Percentiles rank a stretch among this genome's conserved stretches.
Evolutionary conservation across 2,113 vertebrate genomes (phyloP).

Genomic region (Hippocampus comes): DNA sequence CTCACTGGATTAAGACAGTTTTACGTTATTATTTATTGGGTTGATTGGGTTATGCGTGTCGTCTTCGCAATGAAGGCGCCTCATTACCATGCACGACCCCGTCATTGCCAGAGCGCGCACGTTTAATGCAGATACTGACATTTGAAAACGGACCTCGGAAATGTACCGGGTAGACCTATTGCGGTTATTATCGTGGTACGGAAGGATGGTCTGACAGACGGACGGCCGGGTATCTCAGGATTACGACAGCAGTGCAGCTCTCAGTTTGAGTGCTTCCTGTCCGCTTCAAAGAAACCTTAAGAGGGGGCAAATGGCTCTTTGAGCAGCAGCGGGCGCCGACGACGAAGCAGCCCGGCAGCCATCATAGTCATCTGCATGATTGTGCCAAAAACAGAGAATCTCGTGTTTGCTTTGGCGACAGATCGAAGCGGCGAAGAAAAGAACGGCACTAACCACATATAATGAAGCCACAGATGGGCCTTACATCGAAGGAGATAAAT

Average conservation of each 20-base stretch:
- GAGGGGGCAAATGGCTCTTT: slow-evolving; percentile 57
- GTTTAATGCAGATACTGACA: background rate
- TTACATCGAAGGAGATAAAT: slow-evolving; percentile 44
- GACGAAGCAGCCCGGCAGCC: slow-evolving; percentile 60
- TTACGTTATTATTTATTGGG: too few species aligned
- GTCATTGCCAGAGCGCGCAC: too few species aligned
- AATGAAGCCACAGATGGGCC: slow-evolving; percentile 70
- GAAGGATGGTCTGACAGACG: background rate
- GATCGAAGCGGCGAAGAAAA: slow-evolving; percentile 71
- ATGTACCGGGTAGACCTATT: background rate
- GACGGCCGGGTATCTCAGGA: slow-evolving; percentile 32
- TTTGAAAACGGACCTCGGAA: background rate
- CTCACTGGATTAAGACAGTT: too few species aligned
- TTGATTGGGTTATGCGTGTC: too few species aligned
- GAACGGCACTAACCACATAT: slow-evolving; percentile 70
- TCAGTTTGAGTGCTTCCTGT: slow-evolving; percentile 52
- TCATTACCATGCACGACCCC: too few species aligned
- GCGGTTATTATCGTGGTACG: background rate
- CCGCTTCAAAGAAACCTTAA: slow-evolving; percentile 70
- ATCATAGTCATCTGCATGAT: slow-evolving; percentile 63
- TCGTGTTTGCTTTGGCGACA: slow-evolving; percentile 73
- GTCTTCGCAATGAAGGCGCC: too few species aligned
- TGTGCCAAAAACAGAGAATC: slow-evolving; percentile 64
- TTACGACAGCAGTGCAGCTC: slow-evolving; percentile 54
- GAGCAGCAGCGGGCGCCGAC: slow-evolving; percentile 56